Conservation (phyloP, 2,888 invertebrate species). For the Adela reaumurella region DNA sequence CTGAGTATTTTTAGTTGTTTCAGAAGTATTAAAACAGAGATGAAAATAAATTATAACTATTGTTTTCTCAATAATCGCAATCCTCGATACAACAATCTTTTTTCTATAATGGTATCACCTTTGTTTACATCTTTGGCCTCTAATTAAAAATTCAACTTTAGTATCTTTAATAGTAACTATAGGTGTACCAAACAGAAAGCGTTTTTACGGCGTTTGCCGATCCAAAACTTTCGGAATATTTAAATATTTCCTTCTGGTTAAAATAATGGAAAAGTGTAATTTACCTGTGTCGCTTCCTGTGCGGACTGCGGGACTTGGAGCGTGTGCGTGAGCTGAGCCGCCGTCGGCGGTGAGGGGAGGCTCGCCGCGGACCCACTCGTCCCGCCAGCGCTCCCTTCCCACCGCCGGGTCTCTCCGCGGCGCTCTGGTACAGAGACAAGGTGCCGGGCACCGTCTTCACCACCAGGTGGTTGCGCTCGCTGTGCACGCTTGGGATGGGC, state of each 20-base stretch:
- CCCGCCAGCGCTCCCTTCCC: slow-evolving; percentile 20
- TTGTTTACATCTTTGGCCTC: too few species aligned
- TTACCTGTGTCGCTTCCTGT: slow-evolving; percentile 48
- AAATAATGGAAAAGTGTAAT: neutral
- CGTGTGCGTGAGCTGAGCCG: slow-evolving; percentile 33
- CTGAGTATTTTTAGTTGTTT: too few species aligned
- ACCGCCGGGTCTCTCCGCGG: slow-evolving; percentile 23
- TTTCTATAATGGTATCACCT: too few species aligned
- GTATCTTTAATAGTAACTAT: too few species aligned
- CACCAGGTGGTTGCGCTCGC: slow-evolving; percentile 67
- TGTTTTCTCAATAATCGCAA: too few species aligned
- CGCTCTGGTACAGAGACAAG: slow-evolving; percentile 58
- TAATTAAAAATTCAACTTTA: too few species aligned
- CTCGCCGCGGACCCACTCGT: slow-evolving; percentile 26
- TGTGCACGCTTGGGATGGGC: slow-evolving; percentile 84
- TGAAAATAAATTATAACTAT: too few species aligned
- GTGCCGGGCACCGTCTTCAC: slow-evolving; percentile 59
- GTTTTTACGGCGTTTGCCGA: too few species aligned
- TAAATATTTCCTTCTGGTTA: slow-evolving; percentile 1
- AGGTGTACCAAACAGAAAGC: too few species aligned
- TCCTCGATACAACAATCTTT: too few species aligned
- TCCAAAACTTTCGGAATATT: neutral
- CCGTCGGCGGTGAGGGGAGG: slow-evolving; percentile 33
- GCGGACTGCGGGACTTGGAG: slow-evolving; percentile 46
- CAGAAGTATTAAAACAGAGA: too few species aligned